Percentiles rank a stretch among this genome's conserved stretches.
Evolutionary conservation across 2,888 invertebrate genomes (phyloP).

Genomic region (Phragmatobia fuliginosa): DNA sequence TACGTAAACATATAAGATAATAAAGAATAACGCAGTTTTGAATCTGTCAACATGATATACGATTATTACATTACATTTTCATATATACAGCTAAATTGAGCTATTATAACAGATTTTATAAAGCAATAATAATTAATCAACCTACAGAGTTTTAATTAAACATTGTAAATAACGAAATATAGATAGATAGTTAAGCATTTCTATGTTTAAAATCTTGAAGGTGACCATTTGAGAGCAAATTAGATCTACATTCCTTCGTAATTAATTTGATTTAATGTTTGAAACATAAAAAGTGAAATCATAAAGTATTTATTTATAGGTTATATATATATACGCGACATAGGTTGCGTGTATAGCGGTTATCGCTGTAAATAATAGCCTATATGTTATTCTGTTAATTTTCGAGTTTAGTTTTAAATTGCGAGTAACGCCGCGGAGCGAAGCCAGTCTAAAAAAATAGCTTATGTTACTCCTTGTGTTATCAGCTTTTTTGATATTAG

Average conservation of each 20-base stretch:
- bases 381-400: too few species aligned
- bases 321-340: too few species aligned
- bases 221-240: not conserved
- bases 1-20: not conserved
- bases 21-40: slow-evolving; percentile 3
- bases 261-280: slow-evolving; percentile 1
- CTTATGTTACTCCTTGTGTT: too few species aligned
- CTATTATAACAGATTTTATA: slow-evolving; percentile 26
- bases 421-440: too few species aligned
- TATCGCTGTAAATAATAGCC: too few species aligned
- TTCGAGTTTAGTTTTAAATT: too few species aligned
- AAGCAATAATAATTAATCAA: slow-evolving; percentile 48
- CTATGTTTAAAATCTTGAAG: not conserved
- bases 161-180: slow-evolving; percentile 7
- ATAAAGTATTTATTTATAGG: not conserved
- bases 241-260: not conserved
- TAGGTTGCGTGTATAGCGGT: too few species aligned
- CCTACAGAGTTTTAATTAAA: slow-evolving; percentile 10
- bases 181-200: not conserved
- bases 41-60: slow-evolving; percentile 44
- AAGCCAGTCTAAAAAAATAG: too few species aligned
- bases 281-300: not conserved
- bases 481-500: too few species aligned
- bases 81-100: slow-evolving; percentile 23
- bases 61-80: slow-evolving; percentile 43